phyloP scores from a whole-genome alignment of 2,113 vertebrate species.

The Paralichthys olivaceus region DNA sequence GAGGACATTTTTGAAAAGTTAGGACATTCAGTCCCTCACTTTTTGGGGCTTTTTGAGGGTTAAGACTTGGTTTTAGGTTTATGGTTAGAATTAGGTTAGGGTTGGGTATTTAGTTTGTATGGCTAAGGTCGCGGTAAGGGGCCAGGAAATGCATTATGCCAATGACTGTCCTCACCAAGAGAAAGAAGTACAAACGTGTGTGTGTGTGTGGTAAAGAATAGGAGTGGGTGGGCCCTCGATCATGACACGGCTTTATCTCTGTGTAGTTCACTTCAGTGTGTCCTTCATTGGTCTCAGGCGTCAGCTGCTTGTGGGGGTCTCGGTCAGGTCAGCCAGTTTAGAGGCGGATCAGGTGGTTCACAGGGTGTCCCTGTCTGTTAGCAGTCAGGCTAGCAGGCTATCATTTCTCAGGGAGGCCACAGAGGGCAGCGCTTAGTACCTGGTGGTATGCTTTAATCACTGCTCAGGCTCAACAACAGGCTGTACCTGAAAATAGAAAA shows the following conservation, averaged over 20 bases:
- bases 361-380: slow-evolving; percentile 73
- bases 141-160: too few species aligned
- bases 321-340: slow-evolving; percentile 69
- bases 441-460: slow-evolving; percentile 79
- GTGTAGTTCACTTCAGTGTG: slow-evolving; percentile 18
- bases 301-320: slow-evolving; percentile 70
- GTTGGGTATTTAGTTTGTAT: too few species aligned
- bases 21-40: too few species aligned
- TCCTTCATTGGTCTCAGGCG: slow-evolving; percentile 57
- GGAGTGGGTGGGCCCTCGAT: too few species aligned
- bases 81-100: too few species aligned
- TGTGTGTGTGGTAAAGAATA: too few species aligned
- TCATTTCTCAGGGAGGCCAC: slow-evolving; percentile 64
- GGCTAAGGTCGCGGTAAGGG: too few species aligned
- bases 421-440: slow-evolving; percentile 54
- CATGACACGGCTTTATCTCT: not conserved
- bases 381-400: slow-evolving; percentile 61
- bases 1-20: too few species aligned
- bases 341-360: slow-evolving; percentile 73
- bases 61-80: too few species aligned
- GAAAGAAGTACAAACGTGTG: too few species aligned
- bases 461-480: slow-evolving; percentile 28
- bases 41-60: too few species aligned
- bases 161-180: too few species aligned
- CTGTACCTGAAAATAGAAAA: slow-evolving; percentile 71